phyloP scores from a whole-genome alignment of 2,797 vertebrate species.

The Enteromius treurensis region DNA sequence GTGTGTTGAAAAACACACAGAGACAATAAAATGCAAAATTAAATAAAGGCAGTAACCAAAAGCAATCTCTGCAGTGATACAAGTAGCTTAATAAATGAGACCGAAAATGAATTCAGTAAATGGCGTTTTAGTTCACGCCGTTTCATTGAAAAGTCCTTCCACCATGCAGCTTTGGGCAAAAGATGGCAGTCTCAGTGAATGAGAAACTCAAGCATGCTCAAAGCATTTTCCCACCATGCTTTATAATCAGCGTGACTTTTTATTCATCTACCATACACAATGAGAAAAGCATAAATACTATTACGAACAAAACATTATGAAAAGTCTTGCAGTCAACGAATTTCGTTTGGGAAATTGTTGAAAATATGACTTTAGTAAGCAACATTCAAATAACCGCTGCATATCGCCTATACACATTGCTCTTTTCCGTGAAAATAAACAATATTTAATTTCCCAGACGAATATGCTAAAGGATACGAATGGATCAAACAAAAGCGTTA shows the following conservation, averaged over 20 bases:
- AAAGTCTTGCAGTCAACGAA: conserved; percentile 6
- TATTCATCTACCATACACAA: conserved; percentile 49
- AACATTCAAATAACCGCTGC: not conserved
- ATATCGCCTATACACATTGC: not conserved
- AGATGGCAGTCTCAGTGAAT: conserved; percentile 37
- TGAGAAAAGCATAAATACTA: conserved; percentile 62
- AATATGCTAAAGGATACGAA: conserved; percentile 62
- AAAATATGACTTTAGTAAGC: not conserved
- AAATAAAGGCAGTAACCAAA: not conserved
- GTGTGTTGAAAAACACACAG: conserved; percentile 5
- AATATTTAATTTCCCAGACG: conserved; percentile 63
- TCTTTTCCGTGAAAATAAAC: conserved; percentile 44
- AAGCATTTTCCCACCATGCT: conserved; percentile 40
- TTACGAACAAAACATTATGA: conserved; percentile 37
- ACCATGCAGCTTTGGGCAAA: conserved; percentile 37
- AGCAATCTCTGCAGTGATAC: conserved; percentile 1
- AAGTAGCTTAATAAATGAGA: conserved; percentile 1
- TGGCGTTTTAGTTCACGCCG: conserved; percentile 16
- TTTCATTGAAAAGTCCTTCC: conserved; percentile 30
- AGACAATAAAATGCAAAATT: not conserved
- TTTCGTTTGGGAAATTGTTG: conserved; percentile 20
- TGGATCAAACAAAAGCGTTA: conserved; percentile 29
- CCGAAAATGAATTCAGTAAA: conserved; percentile 6
- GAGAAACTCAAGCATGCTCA: conserved; percentile 38
- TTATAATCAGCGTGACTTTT: conserved; percentile 39